phyloP scores from a whole-genome alignment of 2,888 invertebrate genomes.

The Brachynemurus nebulosus region DNA sequence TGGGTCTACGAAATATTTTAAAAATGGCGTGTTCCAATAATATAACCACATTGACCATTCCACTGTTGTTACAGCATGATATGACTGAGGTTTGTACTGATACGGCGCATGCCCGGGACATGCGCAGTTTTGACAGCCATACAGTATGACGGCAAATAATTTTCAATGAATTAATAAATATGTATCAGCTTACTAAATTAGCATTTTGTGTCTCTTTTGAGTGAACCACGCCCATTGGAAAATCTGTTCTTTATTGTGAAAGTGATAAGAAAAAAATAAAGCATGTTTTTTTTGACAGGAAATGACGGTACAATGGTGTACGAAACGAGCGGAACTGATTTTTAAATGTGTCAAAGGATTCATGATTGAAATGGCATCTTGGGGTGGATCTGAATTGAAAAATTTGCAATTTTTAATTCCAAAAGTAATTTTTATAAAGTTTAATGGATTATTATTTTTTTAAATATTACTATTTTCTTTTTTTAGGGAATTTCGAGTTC shows the following conservation, averaged over 20 bases:
- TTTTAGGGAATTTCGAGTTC: constrained; percentile 63
- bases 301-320: constrained; percentile 94
- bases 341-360: constrained; percentile 99
- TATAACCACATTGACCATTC: constrained; percentile 83
- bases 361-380: constrained; percentile 95
- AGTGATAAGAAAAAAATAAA: constrained; percentile 1
- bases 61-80: constrained; percentile 82
- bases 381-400: constrained; percentile 81
- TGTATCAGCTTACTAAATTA: too few relatives aligned
- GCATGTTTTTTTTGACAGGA: constrained; percentile 38
- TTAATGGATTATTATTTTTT: background rate
- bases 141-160: too few relatives aligned
- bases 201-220: constrained; percentile 6
- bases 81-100: constrained; percentile 66
- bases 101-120: background rate
- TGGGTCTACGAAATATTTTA: constrained; percentile 87
- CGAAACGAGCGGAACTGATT: constrained; percentile 88
- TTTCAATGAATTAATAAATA: too few relatives aligned
- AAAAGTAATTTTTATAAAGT: constrained; percentile 33
- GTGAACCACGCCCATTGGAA: too few relatives aligned
- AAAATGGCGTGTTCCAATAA: constrained; percentile 93
- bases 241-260: background rate
- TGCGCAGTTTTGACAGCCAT: too few relatives aligned
- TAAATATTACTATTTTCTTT: constrained; percentile 13
- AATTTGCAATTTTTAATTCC: constrained; percentile 80